Base-by-base conservation (phyloP, 2,888 invertebrate species). In the Hirtodrosophila alboralis region DNA sequence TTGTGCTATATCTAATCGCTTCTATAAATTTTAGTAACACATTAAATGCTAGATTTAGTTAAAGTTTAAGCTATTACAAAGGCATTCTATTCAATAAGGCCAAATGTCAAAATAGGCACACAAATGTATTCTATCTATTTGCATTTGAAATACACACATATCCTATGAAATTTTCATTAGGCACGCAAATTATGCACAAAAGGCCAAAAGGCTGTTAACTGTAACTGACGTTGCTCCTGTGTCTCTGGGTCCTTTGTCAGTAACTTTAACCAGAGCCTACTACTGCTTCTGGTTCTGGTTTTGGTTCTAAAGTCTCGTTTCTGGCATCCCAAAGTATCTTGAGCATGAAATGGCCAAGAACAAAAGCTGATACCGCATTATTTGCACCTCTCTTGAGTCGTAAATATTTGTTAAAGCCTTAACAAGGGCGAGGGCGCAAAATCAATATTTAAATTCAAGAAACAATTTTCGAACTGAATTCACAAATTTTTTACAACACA, bases 361-460 rank as follows among this genome's bases (percentile, higher is more conserved):
- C 60, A 76, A 70, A 51, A 38, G 12, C 23, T 9, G 12, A 38
- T 34, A 21, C 36, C 36, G 23, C 38, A 45, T 48, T 57, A 54
- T 75, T 53, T 30, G 59, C 47, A 58, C 65, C 51, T 51, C 52
- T 52, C 41, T 54, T 28, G 52, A 45, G 36, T 37, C 45, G 53
- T 51, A 77, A 65, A 76, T 70, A 74, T 78, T 77, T 80, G 64
- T 16, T 10, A 14, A 43, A 58, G 45, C 21, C 47, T 13, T 34
- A 26, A 34, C 36, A 18, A 28, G 41, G 26, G 8, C 8, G 23
- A 53, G 51, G 38, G 40, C 36, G 13, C 31, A 77, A 68, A 83
- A 81, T 84, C 85, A 84, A 79, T 84, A 79, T 79, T 79, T 78
- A 78, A 78, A 84, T 69, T 66, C 40, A 34, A 45, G 62, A 57